A percentile compares a stretch with the other conserved stretches of the same genome.
These are phyloP conservation scores for Bilobella aurantiaca DNA, from an alignment of 1,140 invertebrate species.

Conservation along the genomic window DNA sequence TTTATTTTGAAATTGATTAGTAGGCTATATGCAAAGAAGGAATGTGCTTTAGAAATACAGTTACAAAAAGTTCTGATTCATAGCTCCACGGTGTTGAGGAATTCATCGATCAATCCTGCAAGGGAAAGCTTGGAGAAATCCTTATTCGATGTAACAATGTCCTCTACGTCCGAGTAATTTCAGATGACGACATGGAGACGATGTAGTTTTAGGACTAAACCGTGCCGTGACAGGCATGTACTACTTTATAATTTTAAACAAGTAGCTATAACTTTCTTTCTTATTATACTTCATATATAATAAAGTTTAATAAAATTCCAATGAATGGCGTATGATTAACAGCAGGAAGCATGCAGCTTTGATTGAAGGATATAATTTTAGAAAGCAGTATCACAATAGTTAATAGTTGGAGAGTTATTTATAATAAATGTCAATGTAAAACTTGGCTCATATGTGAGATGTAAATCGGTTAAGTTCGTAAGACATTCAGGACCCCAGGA, in stretches of 20 bases:
- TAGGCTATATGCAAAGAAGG: too few species aligned
- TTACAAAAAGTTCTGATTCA: slow-evolving; percentile 24
- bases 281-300: too few species aligned
- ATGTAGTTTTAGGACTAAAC: too few species aligned
- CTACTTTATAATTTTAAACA: too few species aligned
- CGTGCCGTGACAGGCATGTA: too few species aligned
- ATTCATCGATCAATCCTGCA: slow-evolving; percentile 78
- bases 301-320: too few species aligned
- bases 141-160: slow-evolving; percentile 98
- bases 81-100: slow-evolving; percentile 95
- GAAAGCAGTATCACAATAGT: background rate
- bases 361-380: too few species aligned
- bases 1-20: too few species aligned
- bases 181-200: slow-evolving; percentile 49
- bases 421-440: background rate
- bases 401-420: background rate
- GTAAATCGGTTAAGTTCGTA: background rate
- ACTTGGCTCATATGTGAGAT: background rate
- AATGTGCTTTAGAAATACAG: slow-evolving; percentile 7
- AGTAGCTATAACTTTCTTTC: too few species aligned
- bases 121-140: slow-evolving; percentile 93
- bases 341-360: too few species aligned
- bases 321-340: too few species aligned
- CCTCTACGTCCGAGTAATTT: slow-evolving; percentile 86
- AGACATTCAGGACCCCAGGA: slow-evolving; percentile 20